Percentiles rank a stretch among this genome's conserved stretches.
Evolutionary conservation across 2,888 invertebrate genomes (phyloP).

Genomic region (Unio pictorum): DNA sequence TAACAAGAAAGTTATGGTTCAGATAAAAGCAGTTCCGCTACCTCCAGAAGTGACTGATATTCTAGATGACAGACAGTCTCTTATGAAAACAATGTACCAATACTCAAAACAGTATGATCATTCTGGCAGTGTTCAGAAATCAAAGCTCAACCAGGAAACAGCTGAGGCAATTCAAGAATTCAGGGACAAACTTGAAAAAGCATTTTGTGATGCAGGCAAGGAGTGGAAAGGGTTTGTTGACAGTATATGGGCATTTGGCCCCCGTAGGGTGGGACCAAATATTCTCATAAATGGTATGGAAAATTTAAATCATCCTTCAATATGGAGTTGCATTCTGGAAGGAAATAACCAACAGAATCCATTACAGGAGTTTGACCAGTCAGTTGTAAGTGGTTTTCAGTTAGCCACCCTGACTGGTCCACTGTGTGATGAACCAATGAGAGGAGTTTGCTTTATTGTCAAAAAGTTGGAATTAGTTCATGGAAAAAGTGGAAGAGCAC

Average conservation of each 20-base stretch:
- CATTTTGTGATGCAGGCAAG: conserved; percentile 77
- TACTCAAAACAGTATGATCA: conserved; percentile 26
- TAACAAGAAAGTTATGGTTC: conserved; percentile 81
- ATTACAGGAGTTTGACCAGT: conserved; percentile 76
- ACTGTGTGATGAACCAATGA: conserved; percentile 96
- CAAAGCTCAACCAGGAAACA: conserved; percentile 43
- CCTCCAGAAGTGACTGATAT: conserved; percentile 81
- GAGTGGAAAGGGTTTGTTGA: conserved; percentile 72
- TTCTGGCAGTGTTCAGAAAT: conserved; percentile 5
- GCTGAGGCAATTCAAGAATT: conserved; percentile 64
- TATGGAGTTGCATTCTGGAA: conserved; percentile 59
- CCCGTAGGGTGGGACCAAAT: conserved; percentile 90
- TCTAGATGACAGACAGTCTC: conserved; percentile 80
- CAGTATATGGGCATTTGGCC: conserved; percentile 92
- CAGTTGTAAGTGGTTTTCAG: conserved; percentile 70
- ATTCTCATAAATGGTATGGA: conserved; percentile 86
- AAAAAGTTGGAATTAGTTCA: conserved; percentile 81
- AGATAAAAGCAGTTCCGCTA: conserved; percentile 84
- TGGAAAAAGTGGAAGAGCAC: background rate
- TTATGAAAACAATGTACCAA: conserved; percentile 80
- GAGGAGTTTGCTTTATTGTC: conserved; percentile 89
- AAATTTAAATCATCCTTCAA: conserved; percentile 78
- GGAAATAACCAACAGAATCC: conserved; percentile 12
- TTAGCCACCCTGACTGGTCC: conserved; percentile 91
- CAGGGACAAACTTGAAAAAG: conserved; percentile 76